These are phyloP conservation scores for Lamellibrachia luymesi DNA, from an alignment of 1,140 invertebrate species.

Conservation along the genomic window DNA sequence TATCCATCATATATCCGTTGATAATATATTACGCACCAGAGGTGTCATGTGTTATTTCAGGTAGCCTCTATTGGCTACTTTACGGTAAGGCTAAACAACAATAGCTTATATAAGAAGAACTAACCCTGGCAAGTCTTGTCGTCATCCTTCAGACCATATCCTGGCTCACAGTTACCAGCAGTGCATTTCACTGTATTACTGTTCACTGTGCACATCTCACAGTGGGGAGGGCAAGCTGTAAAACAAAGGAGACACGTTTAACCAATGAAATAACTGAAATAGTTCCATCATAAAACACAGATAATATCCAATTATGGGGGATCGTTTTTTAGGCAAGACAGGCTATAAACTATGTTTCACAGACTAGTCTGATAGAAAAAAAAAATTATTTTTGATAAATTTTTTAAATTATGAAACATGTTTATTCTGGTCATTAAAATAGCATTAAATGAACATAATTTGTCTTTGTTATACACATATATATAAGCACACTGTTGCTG, in stretches of 20 bases:
- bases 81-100: no score
- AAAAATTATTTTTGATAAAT: no score
- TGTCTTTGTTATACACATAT: no score
- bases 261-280: neutral
- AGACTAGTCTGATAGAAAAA: no score
- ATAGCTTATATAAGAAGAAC: no score
- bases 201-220: neutral
- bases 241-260: neutral
- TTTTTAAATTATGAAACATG: no score
- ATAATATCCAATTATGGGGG: neutral
- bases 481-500: no score
- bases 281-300: no score
- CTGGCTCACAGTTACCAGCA: neutral
- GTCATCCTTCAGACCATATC: conserved; percentile 8
- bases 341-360: neutral
- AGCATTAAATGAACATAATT: neutral
- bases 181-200: neutral
- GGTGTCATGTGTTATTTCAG: no score
- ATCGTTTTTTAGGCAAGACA: neutral
- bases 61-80: no score
- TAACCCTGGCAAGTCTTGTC: conserved; percentile 8
- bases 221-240: neutral
- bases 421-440: no score
- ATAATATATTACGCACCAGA: no score
- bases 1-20: neutral